Percentiles rank a stretch among this genome's conserved stretches.
Conservation (phyloP, 2,797 vertebrate species). For the Fistularia tabacaria region DNA sequence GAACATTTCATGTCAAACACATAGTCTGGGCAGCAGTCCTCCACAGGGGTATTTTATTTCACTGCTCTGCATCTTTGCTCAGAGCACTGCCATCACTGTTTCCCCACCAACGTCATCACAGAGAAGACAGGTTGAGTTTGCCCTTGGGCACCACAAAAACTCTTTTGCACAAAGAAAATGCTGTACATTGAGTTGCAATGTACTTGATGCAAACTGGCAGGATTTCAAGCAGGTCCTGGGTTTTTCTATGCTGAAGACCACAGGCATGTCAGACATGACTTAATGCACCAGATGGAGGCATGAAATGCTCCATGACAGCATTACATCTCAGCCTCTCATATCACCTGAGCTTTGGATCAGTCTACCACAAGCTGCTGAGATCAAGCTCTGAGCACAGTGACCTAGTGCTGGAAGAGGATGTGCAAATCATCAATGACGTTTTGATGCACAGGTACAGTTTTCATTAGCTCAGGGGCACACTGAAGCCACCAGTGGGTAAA, state of each 20-base stretch:
- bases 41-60: constrained; percentile 55
- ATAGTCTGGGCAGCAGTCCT: constrained; percentile 23
- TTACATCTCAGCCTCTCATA: constrained; percentile 23
- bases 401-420: too few species aligned
- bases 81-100: constrained; percentile 44
- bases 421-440: too few species aligned
- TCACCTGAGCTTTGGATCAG: constrained; percentile 34
- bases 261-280: constrained; percentile 49
- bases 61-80: constrained; percentile 34
- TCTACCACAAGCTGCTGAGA: constrained; percentile 6
- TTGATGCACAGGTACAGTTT: too few species aligned
- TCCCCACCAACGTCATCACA: constrained; percentile 18
- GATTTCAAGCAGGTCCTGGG: constrained; percentile 15
- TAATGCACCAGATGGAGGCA: constrained; percentile 37
- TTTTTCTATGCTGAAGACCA: not conserved
- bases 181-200: constrained; percentile 12
- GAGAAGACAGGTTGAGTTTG: constrained; percentile 12
- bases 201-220: constrained; percentile 37
- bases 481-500: too few species aligned
- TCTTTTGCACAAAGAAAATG: constrained; percentile 8
- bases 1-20: constrained; percentile 68
- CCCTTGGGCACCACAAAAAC: constrained; percentile 29
- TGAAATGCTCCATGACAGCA: constrained; percentile 28
- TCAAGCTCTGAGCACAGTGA: constrained; percentile 5
- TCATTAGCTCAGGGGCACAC: too few species aligned